A percentile compares a stretch with the other conserved stretches of the same genome.
Conservation (phyloP, 2,888 invertebrate species). For the Macaria notata region DNA sequence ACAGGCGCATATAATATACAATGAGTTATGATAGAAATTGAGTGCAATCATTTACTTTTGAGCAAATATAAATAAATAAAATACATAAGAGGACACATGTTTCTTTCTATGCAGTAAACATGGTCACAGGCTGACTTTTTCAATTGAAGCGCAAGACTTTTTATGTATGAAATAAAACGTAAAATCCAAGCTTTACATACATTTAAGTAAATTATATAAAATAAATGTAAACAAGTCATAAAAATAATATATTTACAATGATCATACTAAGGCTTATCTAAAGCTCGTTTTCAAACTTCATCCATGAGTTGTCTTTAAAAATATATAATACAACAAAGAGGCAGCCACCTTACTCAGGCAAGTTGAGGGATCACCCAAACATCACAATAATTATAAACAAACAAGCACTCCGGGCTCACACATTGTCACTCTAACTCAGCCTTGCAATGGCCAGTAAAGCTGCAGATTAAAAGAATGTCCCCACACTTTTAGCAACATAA, state of each 20-base stretch:
- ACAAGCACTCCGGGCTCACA: not conserved
- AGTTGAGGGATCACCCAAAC: conserved; percentile 2
- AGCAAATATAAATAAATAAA: conserved; percentile 33
- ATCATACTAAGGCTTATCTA: conserved; percentile 50
- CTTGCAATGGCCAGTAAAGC: too few relatives aligned
- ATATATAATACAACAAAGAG: conserved; percentile 38
- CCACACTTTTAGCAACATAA: too few relatives aligned
- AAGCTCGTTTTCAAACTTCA: conserved; percentile 39
- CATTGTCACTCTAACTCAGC: too few relatives aligned
- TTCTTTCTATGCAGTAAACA: conserved; percentile 17
- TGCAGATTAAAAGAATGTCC: too few relatives aligned
- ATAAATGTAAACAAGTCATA: conserved; percentile 40
- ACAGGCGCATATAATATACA: conserved; percentile 31
- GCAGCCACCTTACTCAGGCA: conserved; percentile 13
- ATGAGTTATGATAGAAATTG: conserved; percentile 28
- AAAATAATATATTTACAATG: conserved; percentile 65
- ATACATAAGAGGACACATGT: conserved; percentile 18
- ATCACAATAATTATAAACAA: not conserved
- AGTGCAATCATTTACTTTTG: conserved; percentile 33
- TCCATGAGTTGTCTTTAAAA: conserved; percentile 20
- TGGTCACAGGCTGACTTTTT: conserved; percentile 29
- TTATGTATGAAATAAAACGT: conserved; percentile 50
- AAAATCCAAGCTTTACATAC: conserved; percentile 62
- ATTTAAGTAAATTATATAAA: conserved; percentile 68
- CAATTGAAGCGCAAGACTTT: conserved; percentile 37